phyloP scores from a whole-genome alignment of 1,140 invertebrate genomes.

The Leucophenga varia region DNA sequence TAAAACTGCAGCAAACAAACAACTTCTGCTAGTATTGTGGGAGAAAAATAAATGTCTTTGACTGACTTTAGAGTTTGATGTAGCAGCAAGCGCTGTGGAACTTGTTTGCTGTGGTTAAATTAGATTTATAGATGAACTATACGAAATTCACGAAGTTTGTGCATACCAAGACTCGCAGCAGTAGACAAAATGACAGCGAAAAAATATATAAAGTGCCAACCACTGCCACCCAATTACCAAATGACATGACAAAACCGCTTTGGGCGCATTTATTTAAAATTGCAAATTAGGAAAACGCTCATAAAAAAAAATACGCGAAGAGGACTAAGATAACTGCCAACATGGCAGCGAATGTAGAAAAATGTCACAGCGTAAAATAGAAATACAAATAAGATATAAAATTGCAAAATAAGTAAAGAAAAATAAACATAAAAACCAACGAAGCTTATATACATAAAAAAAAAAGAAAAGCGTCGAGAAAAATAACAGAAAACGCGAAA shows the following conservation, averaged over 20 bases:
- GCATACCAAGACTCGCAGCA: constrained; percentile 4
- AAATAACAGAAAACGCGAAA: no score
- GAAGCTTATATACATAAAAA: constrained; percentile 17
- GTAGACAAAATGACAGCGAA: constrained; percentile 1
- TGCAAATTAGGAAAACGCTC: constrained; percentile 44
- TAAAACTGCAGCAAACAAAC: no score
- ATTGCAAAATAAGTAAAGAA: constrained; percentile 45
- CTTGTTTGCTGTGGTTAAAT: no score
- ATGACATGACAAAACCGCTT: constrained; percentile 56
- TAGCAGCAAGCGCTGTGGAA: no score
- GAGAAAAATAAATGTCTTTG: no score
- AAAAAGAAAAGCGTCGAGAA: no score
- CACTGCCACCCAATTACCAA: constrained; percentile 56
- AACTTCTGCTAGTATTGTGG: no score
- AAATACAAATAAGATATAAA: constrained; percentile 43
- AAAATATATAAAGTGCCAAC: constrained; percentile 55
- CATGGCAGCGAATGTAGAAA: constrained; percentile 14
- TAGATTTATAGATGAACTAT: neutral
- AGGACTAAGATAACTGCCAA: constrained; percentile 46
- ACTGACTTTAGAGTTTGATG: no score
- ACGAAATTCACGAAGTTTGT: neutral
- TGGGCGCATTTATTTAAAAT: constrained; percentile 52
- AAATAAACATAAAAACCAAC: constrained; percentile 47
- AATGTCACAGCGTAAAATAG: constrained; percentile 12
- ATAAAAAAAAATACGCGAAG: constrained; percentile 5